Conservation (phyloP, 2,113 vertebrate species). For the Tursiops truncatus region DNA sequence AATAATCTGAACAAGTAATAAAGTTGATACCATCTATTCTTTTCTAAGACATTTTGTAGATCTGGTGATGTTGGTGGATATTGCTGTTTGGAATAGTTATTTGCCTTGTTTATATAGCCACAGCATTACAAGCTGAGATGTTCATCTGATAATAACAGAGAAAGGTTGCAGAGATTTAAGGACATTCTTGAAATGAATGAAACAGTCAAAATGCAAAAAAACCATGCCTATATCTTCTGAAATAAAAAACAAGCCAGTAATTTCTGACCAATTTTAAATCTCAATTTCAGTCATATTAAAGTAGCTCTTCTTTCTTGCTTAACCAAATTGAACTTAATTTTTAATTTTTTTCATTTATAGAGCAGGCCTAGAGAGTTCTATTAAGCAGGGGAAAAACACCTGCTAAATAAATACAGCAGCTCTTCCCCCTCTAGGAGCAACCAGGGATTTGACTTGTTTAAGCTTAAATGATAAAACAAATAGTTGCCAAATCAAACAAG, state of each 20-base stretch:
- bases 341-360: neutral
- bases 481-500: neutral
- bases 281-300: neutral
- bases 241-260: neutral
- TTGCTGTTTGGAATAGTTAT: neutral
- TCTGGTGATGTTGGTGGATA: neutral
- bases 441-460: constrained; percentile 19
- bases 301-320: neutral
- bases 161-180: neutral
- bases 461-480: constrained; percentile 43
- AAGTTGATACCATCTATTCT: neutral
- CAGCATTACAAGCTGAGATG: neutral
- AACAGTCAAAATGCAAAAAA: neutral
- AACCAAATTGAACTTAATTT: neutral
- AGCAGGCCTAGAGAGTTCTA: neutral
- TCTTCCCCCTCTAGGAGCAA: neutral
- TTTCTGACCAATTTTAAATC: neutral
- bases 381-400: neutral
- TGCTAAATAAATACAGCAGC: neutral
- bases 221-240: neutral
- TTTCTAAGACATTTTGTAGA: neutral
- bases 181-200: neutral
- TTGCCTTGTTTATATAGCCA: neutral
- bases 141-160: neutral
- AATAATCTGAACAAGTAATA: constrained; percentile 5